phyloP scores from a whole-genome alignment of 2,888 invertebrate genomes.

The Asteroscopus sphinx region DNA sequence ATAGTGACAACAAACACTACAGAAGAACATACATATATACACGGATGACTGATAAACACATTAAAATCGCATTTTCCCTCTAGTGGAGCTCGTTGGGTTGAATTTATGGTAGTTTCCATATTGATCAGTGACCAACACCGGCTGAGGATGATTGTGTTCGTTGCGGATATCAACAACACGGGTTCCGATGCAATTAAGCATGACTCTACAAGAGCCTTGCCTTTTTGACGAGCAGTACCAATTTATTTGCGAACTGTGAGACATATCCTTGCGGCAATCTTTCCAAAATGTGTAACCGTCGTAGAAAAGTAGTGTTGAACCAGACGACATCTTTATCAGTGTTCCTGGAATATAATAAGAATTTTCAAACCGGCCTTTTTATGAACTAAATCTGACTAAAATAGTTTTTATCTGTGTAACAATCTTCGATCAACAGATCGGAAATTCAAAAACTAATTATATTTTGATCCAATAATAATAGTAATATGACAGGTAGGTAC shows the following conservation, averaged over 20 bases:
- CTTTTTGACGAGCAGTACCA: constrained; percentile 30
- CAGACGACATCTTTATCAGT: constrained; percentile 8
- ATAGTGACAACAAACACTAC: not conserved
- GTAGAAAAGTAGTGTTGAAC: constrained; percentile 10
- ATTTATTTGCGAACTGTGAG: not conserved
- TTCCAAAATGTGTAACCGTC: constrained; percentile 24
- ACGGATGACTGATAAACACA: not conserved
- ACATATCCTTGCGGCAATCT: constrained; percentile 1
- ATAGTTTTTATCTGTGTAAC: no score
- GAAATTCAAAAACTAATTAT: no score
- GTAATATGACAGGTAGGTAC: no score
- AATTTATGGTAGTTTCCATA: constrained; percentile 13
- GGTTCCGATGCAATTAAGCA: constrained; percentile 9
- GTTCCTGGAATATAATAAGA: constrained; percentile 5
- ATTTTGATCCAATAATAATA: no score
- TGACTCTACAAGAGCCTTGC: constrained; percentile 12
- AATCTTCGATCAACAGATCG: no score
- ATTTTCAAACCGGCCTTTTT: not conserved
- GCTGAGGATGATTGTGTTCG: constrained; percentile 24
- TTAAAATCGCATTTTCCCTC: not conserved
- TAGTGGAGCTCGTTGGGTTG: not conserved
- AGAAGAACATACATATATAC: not conserved
- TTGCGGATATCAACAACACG: constrained; percentile 1
- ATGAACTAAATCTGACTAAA: no score
- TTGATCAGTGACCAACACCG: constrained; percentile 18